These are phyloP conservation scores for Antheraea assamensis DNA, from an alignment of 2,888 invertebrate species.

Conservation along the genomic window DNA sequence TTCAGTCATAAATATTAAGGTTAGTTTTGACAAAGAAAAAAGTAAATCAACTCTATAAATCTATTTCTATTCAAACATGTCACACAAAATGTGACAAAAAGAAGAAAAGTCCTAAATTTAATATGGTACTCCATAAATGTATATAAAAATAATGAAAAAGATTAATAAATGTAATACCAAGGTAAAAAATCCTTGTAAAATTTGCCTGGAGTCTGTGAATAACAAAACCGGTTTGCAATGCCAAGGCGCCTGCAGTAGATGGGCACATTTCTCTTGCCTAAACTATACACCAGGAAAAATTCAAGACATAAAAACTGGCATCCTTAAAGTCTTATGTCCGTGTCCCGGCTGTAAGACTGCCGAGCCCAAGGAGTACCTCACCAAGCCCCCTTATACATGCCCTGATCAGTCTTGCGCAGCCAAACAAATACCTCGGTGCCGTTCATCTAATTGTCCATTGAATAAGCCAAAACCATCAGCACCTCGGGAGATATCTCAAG, in stretches of 20 bases:
- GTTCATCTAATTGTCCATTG: conserved; percentile 32
- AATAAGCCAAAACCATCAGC: conserved; percentile 23
- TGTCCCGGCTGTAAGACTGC: conserved; percentile 48
- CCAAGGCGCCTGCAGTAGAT: conserved; percentile 57
- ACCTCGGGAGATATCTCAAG: not conserved
- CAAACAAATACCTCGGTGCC: conserved; percentile 31
- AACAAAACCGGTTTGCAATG: conserved; percentile 57
- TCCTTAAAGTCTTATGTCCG: conserved; percentile 53
- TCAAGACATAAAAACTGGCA: conserved; percentile 52
- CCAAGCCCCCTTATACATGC: conserved; percentile 32
- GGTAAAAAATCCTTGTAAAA: conserved; percentile 58
- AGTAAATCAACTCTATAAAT: not conserved
- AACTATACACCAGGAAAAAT: conserved; percentile 56
- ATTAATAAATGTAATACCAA: conserved; percentile 23
- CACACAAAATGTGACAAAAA: not conserved
- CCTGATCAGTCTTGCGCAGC: conserved; percentile 30
- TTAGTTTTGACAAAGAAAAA: not conserved
- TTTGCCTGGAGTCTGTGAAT: conserved; percentile 48
- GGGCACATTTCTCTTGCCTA: conserved; percentile 59
- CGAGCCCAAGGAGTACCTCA: conserved; percentile 34
- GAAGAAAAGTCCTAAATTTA: not conserved
- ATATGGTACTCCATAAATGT: not conserved
- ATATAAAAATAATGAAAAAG: conserved; percentile 8
- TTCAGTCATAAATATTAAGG: not conserved
- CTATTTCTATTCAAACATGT: not conserved